Percentiles rank a stretch among this genome's conserved stretches.
Conservation (phyloP, 2,888 invertebrate genomes). For the Drosophila ustulata region DNA sequence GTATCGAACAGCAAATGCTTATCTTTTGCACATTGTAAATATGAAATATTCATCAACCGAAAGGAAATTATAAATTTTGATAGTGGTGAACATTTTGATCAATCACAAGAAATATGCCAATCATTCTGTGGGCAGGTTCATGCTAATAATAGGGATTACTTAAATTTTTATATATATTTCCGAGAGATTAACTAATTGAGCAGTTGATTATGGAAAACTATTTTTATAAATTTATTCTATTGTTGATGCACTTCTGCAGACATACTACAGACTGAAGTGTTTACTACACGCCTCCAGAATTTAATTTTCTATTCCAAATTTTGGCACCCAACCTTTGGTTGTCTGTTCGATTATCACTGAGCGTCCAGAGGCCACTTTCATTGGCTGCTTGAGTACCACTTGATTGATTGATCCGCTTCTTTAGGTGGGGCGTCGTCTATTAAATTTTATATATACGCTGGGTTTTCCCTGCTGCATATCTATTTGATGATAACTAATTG, state of each 20-base stretch:
- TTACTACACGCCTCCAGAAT: not conserved
- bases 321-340: not conserved
- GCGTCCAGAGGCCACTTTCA: not conserved
- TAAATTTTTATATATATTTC: not conserved
- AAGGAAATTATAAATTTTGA: constrained; percentile 1
- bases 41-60: not conserved
- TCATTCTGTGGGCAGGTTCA: not conserved
- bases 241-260: not conserved
- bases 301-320: not conserved
- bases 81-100: not conserved
- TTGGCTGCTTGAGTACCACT: not conserved
- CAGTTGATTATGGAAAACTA: not conserved
- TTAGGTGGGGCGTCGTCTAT: not conserved
- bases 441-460: not conserved
- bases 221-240: too few relatives aligned
- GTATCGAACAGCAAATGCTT: not conserved
- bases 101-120: not conserved
- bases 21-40: not conserved
- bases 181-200: not conserved
- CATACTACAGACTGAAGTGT: not conserved
- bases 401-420: constrained; percentile 1
- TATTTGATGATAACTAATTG: constrained; percentile 14
- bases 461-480: not conserved
- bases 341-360: not conserved
- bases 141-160: not conserved